Evolutionary conservation across 1,140 invertebrate genomes (phyloP).

Genomic region (Samia ricini): DNA sequence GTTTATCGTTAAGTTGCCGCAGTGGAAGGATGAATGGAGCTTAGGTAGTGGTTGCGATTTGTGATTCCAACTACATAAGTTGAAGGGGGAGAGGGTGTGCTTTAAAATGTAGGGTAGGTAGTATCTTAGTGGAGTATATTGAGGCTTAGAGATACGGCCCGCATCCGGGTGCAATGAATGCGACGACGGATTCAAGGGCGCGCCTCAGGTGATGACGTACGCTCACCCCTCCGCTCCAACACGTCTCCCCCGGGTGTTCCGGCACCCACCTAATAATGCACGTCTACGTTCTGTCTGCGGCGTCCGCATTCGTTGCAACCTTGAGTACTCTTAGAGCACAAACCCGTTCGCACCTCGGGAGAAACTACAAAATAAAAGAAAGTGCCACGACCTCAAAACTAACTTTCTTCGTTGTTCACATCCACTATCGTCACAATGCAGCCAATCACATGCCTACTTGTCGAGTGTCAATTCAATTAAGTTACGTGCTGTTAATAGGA

Average conservation of each 20-base stretch:
- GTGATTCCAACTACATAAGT: too few species aligned
- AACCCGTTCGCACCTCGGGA: constrained; percentile 37
- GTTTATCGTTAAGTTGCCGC: too few species aligned
- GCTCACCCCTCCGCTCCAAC: constrained; percentile 63
- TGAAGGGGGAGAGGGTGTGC: neutral
- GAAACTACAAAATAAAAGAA: constrained; percentile 31
- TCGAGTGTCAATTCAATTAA: constrained; percentile 37
- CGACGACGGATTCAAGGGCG: constrained; percentile 75
- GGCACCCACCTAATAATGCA: constrained; percentile 78
- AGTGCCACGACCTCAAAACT: neutral
- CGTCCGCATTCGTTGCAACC: constrained; percentile 72
- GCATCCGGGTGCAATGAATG: constrained; percentile 76
- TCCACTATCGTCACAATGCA: too few species aligned
- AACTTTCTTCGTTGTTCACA: too few species aligned
- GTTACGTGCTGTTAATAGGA: constrained; percentile 35
- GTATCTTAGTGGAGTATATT: constrained; percentile 46
- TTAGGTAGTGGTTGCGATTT: too few species aligned
- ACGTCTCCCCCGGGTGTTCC: constrained; percentile 65
- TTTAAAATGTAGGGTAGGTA: constrained; percentile 37
- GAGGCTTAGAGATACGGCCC: constrained; percentile 59
- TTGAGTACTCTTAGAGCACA: constrained; percentile 58
- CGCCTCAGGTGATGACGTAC: constrained; percentile 76
- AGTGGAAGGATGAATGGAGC: too few species aligned
- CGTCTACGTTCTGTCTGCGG: constrained; percentile 75
- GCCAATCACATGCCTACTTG: too few species aligned